These are phyloP conservation scores for Doris montereyensis DNA, from an alignment of 2,888 invertebrate species.

Conservation along the genomic window DNA sequence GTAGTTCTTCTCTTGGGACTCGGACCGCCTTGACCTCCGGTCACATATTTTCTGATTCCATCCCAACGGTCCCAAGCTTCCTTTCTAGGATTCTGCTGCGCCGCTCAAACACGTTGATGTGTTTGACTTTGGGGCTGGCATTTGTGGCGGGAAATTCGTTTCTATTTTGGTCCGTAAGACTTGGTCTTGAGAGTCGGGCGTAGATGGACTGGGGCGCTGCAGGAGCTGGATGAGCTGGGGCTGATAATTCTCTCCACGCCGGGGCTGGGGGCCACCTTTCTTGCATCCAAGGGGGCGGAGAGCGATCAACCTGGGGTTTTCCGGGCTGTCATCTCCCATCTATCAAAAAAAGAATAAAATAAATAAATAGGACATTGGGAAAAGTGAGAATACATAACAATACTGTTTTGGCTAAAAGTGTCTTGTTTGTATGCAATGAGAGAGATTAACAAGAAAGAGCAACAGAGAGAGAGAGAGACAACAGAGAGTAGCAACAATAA, in stretches of 20 bases:
- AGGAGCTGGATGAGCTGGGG: too few relatives aligned
- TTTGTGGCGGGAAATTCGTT: conserved; percentile 69
- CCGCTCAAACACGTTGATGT: conserved; percentile 53
- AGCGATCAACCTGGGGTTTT: conserved; percentile 63
- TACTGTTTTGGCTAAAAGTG: too few relatives aligned
- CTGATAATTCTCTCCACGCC: too few relatives aligned
- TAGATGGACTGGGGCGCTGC: too few relatives aligned
- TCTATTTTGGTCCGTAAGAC: conserved; percentile 57
- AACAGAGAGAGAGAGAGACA: too few relatives aligned
- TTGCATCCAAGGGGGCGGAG: conserved; percentile 67
- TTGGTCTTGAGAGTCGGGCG: too few relatives aligned
- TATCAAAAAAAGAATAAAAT: conserved; percentile 47
- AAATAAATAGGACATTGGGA: too few relatives aligned
- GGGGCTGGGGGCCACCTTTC: conserved; percentile 49
- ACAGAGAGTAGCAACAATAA: too few relatives aligned
- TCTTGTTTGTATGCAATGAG: too few relatives aligned
- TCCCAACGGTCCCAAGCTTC: neutral
- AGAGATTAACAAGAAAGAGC: too few relatives aligned
- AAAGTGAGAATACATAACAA: too few relatives aligned
- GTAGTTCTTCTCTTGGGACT: neutral
- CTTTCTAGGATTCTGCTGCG: conserved; percentile 45
- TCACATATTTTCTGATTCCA: conserved; percentile 8
- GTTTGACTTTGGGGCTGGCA: conserved; percentile 65
- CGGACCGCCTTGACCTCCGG: conserved; percentile 29
- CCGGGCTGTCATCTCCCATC: conserved; percentile 58